Conservation (phyloP, 2,113 vertebrate genomes). For the Pleuronectes platessa region DNA sequence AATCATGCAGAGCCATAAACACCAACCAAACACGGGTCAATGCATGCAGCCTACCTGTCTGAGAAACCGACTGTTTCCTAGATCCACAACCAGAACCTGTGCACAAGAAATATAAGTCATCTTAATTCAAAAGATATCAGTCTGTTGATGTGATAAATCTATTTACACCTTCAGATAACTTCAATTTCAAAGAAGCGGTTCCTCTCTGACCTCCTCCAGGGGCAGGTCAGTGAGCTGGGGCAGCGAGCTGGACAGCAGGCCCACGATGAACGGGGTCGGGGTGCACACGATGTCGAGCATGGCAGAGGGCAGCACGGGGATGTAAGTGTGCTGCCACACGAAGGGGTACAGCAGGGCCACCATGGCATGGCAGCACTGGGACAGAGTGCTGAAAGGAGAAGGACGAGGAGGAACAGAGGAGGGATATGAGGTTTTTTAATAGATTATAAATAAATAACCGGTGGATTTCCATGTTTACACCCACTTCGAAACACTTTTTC, state of each 20-base stretch:
- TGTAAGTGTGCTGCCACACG: slow-evolving; percentile 91
- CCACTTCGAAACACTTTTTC: too few relatives aligned
- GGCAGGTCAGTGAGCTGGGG: slow-evolving; percentile 89
- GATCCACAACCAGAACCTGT: slow-evolving; percentile 91
- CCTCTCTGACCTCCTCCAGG: slow-evolving; percentile 88
- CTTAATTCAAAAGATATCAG: not conserved
- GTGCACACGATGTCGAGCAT: slow-evolving; percentile 98
- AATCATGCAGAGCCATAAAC: not conserved
- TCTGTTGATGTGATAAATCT: not conserved
- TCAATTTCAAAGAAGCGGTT: not conserved
- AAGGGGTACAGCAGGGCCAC: slow-evolving; percentile 92
- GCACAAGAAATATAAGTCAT: not conserved
- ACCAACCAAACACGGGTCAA: not conserved
- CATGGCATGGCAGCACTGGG: slow-evolving; percentile 91
- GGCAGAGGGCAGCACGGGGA: slow-evolving; percentile 89
- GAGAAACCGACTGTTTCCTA: slow-evolving; percentile 88
- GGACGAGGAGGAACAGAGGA: not conserved
- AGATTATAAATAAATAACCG: too few relatives aligned
- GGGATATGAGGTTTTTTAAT: not conserved
- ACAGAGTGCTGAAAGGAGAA: slow-evolving; percentile 84
- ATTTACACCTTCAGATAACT: not conserved
- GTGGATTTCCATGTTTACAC: too few relatives aligned
- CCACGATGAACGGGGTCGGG: slow-evolving; percentile 93
- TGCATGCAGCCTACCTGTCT: slow-evolving; percentile 82
- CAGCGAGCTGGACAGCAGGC: slow-evolving; percentile 91